Evolutionary conservation across 2,113 vertebrate species (phyloP), one percentile per base, ranked within the genome.

Genomic region (Xerus inauris): DNA sequence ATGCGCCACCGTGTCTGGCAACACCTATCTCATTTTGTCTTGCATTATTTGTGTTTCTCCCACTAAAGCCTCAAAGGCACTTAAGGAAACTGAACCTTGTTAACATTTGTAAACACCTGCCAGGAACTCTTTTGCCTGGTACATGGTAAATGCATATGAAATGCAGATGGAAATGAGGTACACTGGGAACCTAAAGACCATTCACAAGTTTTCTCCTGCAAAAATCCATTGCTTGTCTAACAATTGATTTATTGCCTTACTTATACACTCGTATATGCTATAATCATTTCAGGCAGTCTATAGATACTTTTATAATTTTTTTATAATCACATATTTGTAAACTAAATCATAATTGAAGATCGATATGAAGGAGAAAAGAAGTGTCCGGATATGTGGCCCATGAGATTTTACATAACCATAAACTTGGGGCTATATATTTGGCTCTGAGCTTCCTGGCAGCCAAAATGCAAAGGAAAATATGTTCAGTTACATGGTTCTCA

Each of bases 401-500:
- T 2, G 75, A 30, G 7, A 51, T 79, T 54, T 81, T 80, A 76
- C 2, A 73, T 30, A 91, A 3, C 22, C 62, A 76, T 79, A 62
- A 71, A 96, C 91, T 13, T 30, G 71, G 49, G 30, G 26, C 20
- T 91, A 62, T n/a, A 86, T 20, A 3, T 88, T 96, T 79, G 67
- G 45, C 54, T 57, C 69, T 91, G 86, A 91, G 49, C 49, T 91
- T 91, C 79, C 73, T 80, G 62, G 89, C 65, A 95, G 64, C 62
- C 91, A 93, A 97, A 95, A 40, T 22, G 86, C 45, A 96, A 88
- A 96, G 79, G 45, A 90, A 96, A 96, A 76, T 96, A 69, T 54
- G 69, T 65, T 89, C 84, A 80, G 32, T 95, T 38, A 72, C 45
- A 87, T 76, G 79, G 20, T 51, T 95, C 38, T 94, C 59, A 80